These are phyloP conservation scores for Psittacula echo DNA, from an alignment of 2,797 vertebrate species.

Conservation along the genomic window DNA sequence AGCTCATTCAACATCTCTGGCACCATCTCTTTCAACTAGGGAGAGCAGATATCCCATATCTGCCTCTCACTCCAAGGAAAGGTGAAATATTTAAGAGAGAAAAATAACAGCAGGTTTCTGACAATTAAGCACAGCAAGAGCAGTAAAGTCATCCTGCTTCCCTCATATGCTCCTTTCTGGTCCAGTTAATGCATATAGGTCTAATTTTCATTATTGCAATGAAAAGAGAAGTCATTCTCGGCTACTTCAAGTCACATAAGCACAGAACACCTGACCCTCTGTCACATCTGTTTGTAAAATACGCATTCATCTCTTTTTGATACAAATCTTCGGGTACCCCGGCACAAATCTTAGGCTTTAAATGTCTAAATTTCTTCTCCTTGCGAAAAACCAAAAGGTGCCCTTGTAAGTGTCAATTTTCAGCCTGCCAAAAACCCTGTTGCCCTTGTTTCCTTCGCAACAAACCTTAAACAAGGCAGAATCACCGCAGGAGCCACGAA, in stretches of 20 bases:
- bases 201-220: neutral
- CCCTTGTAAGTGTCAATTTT: neutral
- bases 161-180: neutral
- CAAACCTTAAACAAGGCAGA: neutral
- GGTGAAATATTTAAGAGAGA: neutral
- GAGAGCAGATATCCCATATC: neutral
- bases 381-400: neutral
- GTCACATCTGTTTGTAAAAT: neutral
- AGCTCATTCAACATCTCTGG: neutral
- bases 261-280: neutral
- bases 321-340: neutral
- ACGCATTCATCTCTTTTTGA: accelerated
- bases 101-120: neutral
- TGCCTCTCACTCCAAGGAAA: constrained; percentile 13
- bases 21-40: neutral
- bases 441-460: neutral
- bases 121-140: neutral
- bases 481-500: neutral
- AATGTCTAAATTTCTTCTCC: accelerated
- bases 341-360: neutral
- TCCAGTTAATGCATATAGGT: neutral
- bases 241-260: neutral
- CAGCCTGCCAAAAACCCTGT: neutral
- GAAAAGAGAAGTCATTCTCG: neutral
- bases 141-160: neutral